Evolutionary conservation across 2,113 vertebrate genomes (phyloP).

Genomic region (Pan paniscus): DNA sequence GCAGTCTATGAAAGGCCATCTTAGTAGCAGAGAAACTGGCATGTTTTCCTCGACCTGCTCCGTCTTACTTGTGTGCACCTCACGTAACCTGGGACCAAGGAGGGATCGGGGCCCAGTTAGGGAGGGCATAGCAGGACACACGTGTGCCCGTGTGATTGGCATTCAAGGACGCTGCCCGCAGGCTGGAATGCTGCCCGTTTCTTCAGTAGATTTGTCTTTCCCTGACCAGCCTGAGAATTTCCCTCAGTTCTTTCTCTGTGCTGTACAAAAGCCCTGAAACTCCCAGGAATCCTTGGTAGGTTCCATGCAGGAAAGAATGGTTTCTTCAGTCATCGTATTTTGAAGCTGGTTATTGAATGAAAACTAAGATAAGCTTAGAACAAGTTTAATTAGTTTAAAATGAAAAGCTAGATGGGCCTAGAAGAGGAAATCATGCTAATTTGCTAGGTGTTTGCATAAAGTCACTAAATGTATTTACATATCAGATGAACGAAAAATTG

Average conservation of each 20-base stretch:
- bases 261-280: rapidly evolving
- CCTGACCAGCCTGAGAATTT: not conserved
- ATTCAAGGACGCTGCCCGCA: slow-evolving; percentile 2
- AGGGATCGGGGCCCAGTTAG: not conserved
- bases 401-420: not conserved
- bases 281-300: too few species aligned
- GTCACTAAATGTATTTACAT: not conserved
- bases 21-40: not conserved
- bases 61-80: not conserved
- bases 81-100: not conserved
- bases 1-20: not conserved
- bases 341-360: not conserved
- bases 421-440: not conserved
- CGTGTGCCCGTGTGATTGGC: not conserved
- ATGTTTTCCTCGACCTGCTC: not conserved
- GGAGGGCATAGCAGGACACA: not conserved
- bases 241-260: not conserved
- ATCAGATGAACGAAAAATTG: not conserved
- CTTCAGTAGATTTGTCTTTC: not conserved
- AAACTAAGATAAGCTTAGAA: not conserved
- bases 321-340: not conserved
- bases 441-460: not conserved
- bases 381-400: slow-evolving; percentile 13
- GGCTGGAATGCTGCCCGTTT: not conserved
- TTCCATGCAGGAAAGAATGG: not conserved